Base-by-base conservation (phyloP, 2,888 invertebrate genomes). In the Agrotis clavis region DNA sequence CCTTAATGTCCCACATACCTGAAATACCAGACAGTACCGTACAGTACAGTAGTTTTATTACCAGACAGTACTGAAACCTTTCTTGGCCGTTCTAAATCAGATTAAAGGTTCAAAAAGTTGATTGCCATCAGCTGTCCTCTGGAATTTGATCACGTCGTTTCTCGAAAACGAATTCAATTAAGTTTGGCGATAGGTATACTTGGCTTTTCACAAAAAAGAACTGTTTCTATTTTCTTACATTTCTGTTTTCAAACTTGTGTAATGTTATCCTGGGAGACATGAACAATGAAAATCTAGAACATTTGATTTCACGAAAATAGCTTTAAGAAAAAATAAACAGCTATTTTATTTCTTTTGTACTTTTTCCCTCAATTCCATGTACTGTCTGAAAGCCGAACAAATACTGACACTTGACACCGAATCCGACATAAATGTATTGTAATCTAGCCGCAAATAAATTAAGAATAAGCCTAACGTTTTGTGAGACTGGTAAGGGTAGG, bases 331-430 rank as follows among this genome's bases (percentile, higher is more conserved):
- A 63, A 51, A n/a, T 41, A 48, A 35, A 62, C 19, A 30, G 48
- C 53, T 63, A 53, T 53, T n/a, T 35, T 63, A 41, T 41, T 77
- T 25, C 51, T 14, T 19, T 74, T 45, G 6, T 60, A 61, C 3
- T 19, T 64, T 64, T 51, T 59, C 35, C 18, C n/a, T 9, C 25
- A 25, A 19, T 30, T 11, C 21, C 53, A 63, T 66, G 62, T 59
- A 57, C 48, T 66, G 19, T 53, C 66, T 79, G 50, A 77, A 79
- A 79, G 64, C 81, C 54, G 54, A 71, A 65, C 30, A 81, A 81
- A 79, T 67, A 63, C 63, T 68, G 71, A 68, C 60, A 71, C 54
- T 79, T 77, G 77, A 62, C 53, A 66, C 66, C 47, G 21, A 66
- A 56, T 66, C 62, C 66, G 65, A 60, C 59, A 45, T 63, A 47